phyloP scores from a whole-genome alignment of 2,797 vertebrate species.

The Danio tinwini region DNA sequence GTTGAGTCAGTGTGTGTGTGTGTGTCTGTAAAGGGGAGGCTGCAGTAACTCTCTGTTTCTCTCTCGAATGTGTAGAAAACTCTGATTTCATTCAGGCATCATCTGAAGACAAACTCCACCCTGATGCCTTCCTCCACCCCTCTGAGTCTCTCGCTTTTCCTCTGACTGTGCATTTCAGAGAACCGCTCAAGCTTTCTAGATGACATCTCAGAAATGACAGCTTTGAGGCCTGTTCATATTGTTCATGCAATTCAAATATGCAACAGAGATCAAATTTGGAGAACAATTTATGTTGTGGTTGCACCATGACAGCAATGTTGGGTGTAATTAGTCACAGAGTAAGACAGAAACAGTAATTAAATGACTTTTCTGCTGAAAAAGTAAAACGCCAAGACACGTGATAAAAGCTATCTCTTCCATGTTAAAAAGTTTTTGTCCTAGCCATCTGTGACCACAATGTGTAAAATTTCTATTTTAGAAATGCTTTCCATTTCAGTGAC shows the following conservation, averaged over 20 bases:
- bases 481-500: too few species aligned
- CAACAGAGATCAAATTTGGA: not conserved
- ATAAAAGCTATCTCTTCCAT: too few species aligned
- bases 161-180: not conserved
- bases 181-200: not conserved
- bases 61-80: slow-evolving; percentile 33
- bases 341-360: too few species aligned
- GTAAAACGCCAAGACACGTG: too few species aligned
- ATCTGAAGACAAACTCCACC: slow-evolving; percentile 32
- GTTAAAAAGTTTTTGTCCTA: too few species aligned
- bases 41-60: not conserved
- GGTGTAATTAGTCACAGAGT: too few species aligned
- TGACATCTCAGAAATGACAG: not conserved
- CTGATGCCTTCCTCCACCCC: slow-evolving; percentile 16
- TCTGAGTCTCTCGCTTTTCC: slow-evolving; percentile 36
- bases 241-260: not conserved
- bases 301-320: too few species aligned
- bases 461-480: too few species aligned
- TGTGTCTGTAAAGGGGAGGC: slow-evolving; percentile 6
- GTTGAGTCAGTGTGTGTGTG: not conserved
- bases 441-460: too few species aligned
- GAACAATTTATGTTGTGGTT: too few species aligned
- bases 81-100: slow-evolving; percentile 38
- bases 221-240: slow-evolving; percentile 5
- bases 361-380: too few species aligned